A percentile compares a stretch with the other conserved stretches of the same genome.
Evolutionary conservation across 2,113 vertebrate species (phyloP).

Genomic region (Amia ocellicauda): DNA sequence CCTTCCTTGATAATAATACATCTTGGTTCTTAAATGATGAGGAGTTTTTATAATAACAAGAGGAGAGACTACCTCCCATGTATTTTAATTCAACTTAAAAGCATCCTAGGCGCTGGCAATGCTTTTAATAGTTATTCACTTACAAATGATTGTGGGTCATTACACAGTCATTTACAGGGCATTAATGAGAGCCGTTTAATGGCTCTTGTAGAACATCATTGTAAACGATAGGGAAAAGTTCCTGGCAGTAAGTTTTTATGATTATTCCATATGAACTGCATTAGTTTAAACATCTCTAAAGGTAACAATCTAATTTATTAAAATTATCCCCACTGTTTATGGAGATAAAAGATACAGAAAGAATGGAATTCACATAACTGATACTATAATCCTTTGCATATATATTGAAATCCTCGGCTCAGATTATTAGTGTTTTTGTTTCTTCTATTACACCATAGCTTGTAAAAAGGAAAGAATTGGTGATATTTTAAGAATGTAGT

Average conservation of each 20-base stretch:
- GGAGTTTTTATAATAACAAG: conserved; percentile 52
- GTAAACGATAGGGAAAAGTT: conserved; percentile 88
- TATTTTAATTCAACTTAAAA: conserved; percentile 89
- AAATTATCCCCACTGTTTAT: conserved; percentile 38
- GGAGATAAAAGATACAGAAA: conserved; percentile 22
- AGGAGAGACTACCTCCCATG: conserved; percentile 69
- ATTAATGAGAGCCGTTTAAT: conserved; percentile 95
- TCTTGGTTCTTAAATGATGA: conserved; percentile 31
- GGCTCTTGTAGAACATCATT: conserved; percentile 86
- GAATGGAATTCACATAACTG: not conserved
- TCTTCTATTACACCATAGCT: too few species aligned
- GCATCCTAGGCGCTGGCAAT: conserved; percentile 81
- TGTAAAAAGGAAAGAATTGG: too few species aligned
- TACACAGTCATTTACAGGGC: conserved; percentile 94
- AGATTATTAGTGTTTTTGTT: too few species aligned
- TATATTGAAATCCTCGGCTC: too few species aligned
- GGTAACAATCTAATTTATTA: conserved; percentile 62
- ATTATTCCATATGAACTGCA: conserved; percentile 65
- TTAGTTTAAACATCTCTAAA: conserved; percentile 61
- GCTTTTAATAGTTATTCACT: conserved; percentile 96
- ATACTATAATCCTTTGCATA: not conserved
- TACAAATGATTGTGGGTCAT: conserved; percentile 94
- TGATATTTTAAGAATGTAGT: too few species aligned
- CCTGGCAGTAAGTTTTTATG: conserved; percentile 88
- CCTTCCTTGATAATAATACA: conserved; percentile 27